Evolutionary conservation across 2,888 invertebrate species (phyloP), one percentile per base, ranked within the genome.

Genomic region (Drosophila leonis): DNA sequence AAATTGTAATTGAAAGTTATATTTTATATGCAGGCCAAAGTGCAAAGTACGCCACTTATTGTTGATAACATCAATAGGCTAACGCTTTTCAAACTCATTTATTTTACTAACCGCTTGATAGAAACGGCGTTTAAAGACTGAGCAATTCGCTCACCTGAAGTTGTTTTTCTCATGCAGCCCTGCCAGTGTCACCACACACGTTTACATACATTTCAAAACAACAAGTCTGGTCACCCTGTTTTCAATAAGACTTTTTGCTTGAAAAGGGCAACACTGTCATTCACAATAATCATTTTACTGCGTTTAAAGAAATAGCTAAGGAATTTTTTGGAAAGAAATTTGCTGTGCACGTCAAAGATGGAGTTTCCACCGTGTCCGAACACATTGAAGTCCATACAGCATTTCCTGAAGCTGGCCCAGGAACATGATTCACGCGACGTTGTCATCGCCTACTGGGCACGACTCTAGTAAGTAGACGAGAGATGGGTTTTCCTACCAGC

Each of bases 351-450:
- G 9, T 51, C 29, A 24, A 72, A 42, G 33, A 92, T 91, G 91
- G 92, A 92, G 33, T 94, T 96, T 87, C 96, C 97, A 33, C 95
- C 96, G 31, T 95, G 96, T 88, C 98, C 98, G 15, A 93, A 95
- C 1, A 95, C 95, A 69, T 94, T 99, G 48, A 98, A 97, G 93
- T 94, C 95, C 33, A 96, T 99, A 79, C 97, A 97, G 83, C 98
- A 98, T 93, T 98, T 97, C 91, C 93, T 99, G 72, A 99, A 98
- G 94, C 95, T 97, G 66, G 98, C 98, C 0, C 94, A 95, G 51
- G 98, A 98, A 93, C 98, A 99, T 94, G 98, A 98, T 90, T 94
- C 94, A 39, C 94, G 98, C 83, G 98, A 99, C 94, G 95, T 97
- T 41, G 96, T 98, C 39, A 95, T 99, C 48, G 96, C 97, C 54